A percentile compares a stretch with the other conserved stretches of the same genome.
phyloP scores from a whole-genome alignment of 2,797 vertebrate genomes.

The Ciconia nigra region DNA sequence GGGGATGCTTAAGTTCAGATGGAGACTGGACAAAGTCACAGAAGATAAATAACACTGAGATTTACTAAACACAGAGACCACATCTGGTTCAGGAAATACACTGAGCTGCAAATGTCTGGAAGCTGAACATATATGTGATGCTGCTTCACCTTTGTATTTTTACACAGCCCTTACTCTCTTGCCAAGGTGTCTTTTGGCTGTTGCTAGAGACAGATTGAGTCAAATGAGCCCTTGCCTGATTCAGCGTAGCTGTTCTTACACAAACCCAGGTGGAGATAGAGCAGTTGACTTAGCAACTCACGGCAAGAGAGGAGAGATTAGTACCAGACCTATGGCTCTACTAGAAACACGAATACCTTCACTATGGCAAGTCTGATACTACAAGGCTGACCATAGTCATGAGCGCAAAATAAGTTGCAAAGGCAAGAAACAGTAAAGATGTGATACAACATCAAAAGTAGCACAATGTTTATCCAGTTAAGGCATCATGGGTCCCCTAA shows the following conservation, averaged over 20 bases:
- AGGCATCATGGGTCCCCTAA: background rate
- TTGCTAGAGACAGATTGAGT: background rate
- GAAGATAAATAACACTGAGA: background rate
- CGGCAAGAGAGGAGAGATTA: background rate
- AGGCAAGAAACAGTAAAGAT: background rate
- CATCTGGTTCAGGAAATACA: background rate
- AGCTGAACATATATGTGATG: background rate
- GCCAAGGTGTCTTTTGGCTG: background rate
- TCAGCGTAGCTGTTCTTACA: background rate
- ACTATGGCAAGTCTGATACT: background rate
- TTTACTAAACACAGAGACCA: background rate
- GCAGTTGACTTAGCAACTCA: background rate
- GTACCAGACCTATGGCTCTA: background rate
- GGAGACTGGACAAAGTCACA: background rate
- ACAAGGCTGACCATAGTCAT: background rate
- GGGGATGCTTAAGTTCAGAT: background rate
- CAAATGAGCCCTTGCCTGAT: background rate
- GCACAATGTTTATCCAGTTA: background rate
- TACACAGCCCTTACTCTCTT: background rate
- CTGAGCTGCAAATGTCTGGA: background rate
- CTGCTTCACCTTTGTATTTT: background rate
- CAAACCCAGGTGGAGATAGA: background rate
- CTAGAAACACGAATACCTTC: background rate
- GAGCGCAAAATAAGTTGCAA: background rate
- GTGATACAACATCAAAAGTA: background rate